Conservation (phyloP, 53 echinoderm and acorn worm species). For the Luidia sarsii region DNA sequence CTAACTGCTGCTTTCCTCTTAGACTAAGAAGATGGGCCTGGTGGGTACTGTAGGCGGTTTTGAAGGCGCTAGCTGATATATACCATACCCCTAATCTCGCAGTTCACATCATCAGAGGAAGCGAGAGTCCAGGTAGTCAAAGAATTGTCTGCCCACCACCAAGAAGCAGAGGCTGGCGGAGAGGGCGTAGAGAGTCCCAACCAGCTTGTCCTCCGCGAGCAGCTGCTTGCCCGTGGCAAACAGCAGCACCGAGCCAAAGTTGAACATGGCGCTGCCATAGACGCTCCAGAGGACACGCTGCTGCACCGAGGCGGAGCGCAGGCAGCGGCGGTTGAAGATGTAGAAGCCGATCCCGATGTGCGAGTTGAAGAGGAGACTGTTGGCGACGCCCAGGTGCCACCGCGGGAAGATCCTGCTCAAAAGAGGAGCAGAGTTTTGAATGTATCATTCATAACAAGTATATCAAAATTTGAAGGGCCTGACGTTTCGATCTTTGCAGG, state of each 20-base stretch:
- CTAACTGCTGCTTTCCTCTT: background rate
- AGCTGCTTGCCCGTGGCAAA: slow-evolving; percentile 87
- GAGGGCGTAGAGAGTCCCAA: slow-evolving; percentile 83
- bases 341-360: slow-evolving; percentile 95
- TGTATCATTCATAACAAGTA: too few relatives aligned
- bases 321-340: slow-evolving; percentile 83
- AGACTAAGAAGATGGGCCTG: background rate
- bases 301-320: slow-evolving; percentile 59
- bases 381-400: slow-evolving; percentile 85
- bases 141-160: slow-evolving; percentile 87
- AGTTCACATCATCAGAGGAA: slow-evolving; percentile 25
- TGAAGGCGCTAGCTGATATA: too few relatives aligned
- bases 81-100: too few relatives aligned
- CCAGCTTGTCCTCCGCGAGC: slow-evolving; percentile 70
- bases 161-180: slow-evolving; percentile 83
- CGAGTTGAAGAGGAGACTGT: slow-evolving; percentile 90
- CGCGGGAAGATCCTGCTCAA: slow-evolving; percentile 85
- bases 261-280: slow-evolving; percentile 94
- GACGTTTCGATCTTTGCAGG: too few relatives aligned
- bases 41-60: background rate
- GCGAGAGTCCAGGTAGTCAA: slow-evolving; percentile 84
- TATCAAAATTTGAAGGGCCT: too few relatives aligned
- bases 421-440: too few relatives aligned
- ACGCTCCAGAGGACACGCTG: slow-evolving; percentile 81
- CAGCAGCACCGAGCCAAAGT: slow-evolving; percentile 93